Evolutionary conservation across 2,797 vertebrate species (phyloP).

Genomic region (Cebuella pygmaea): DNA sequence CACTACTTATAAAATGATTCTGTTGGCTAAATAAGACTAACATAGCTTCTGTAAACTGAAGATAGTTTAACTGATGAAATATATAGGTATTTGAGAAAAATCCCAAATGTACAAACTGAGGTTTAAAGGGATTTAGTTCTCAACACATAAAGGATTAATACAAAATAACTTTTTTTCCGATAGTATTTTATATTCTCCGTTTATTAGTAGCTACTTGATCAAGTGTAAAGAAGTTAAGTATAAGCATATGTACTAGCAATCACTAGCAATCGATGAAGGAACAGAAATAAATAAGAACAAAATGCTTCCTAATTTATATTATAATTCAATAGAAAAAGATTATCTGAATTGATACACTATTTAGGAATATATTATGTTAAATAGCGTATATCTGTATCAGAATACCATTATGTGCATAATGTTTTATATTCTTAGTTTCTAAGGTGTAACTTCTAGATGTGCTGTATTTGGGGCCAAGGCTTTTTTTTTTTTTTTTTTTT

Average conservation of each 20-base stretch:
- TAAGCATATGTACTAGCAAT: neutral
- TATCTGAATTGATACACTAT: neutral
- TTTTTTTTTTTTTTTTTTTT: too few relatives aligned
- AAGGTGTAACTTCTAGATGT: neutral
- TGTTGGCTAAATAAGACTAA: neutral
- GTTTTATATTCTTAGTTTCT: neutral
- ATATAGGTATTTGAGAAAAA: neutral
- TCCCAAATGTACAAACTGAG: neutral
- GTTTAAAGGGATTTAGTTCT: neutral
- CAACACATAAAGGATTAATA: neutral
- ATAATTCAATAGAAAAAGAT: neutral
- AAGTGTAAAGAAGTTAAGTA: neutral
- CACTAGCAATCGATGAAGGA: neutral
- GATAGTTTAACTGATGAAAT: neutral
- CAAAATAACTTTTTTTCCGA: neutral
- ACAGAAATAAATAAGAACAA: conserved; percentile 2
- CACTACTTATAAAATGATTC: conserved; percentile 15
- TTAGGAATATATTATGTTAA: neutral
- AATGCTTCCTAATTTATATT: neutral
- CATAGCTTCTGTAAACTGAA: neutral
- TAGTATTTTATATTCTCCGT: neutral
- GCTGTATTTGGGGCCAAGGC: neutral
- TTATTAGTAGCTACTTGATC: neutral
- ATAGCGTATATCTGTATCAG: neutral
- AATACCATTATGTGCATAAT: neutral